Base-by-base conservation (phyloP, 2,888 invertebrate species). In the Vandiemenella viatica region DNA sequence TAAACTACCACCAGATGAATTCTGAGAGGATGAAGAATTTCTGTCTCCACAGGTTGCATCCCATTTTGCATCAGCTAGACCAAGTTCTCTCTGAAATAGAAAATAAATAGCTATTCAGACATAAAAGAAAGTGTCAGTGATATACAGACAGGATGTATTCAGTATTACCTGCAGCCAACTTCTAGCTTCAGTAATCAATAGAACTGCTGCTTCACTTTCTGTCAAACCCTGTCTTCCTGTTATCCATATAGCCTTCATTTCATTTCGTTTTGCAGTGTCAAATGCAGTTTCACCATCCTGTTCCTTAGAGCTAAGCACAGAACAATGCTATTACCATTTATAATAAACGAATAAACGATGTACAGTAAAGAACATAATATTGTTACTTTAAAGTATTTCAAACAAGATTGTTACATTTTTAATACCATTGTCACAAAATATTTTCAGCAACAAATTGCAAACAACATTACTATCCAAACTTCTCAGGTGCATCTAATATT, bases 141-240 rank as follows among this genome's bases (percentile, higher is more conserved):
- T 17, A 45, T 16, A 6, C 19, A 16, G 18, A 45, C 20, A 19
- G 19, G 5, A 45, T 23, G 17, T 23, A 37, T 40, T 46, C 6
- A 45, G 16, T 19, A 45, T 26, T 52, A 70, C 71, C 62, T 74
- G 68, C 6, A 79, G 63, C 50, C 75, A 75, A 56, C 72, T 71
- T 60, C 88, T 76, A 20, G 93, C 91, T 66, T 90, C 89, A 16
- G 68, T 61, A 17, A 91, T 79, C 17, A 95, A 70, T 55, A 84
- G 70, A 51, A 73, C 66, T 4, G 95, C 89, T 5, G 91, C 92
- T 66, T 92, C 83, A 48, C 71, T 73, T 47, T 84, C 82, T 1
- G 88, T 87, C 57, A 92, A 65, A 23, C 87, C 88, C 57, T 81
- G 75, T 62, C 75, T 78, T 16, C 90, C 89, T 1, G 83, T 84